Evolutionary conservation across 2,888 invertebrate species (phyloP).

Genomic region (Slavum lentiscoides): DNA sequence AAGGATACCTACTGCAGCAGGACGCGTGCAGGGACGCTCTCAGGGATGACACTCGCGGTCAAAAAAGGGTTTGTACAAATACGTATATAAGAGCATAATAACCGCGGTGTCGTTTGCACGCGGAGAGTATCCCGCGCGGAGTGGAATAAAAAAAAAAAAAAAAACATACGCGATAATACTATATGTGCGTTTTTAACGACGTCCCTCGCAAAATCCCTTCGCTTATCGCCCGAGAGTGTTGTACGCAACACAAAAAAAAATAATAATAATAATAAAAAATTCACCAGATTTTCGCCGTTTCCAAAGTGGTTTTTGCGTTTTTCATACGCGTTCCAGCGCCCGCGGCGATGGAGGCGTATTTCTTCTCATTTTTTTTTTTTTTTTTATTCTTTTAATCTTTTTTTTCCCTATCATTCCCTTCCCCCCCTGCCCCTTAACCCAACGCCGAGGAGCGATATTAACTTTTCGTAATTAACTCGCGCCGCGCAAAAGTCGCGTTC

Average conservation of each 20-base stretch:
- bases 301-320: conserved; percentile 26
- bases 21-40: neutral
- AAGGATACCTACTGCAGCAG: no score
- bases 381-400: no score
- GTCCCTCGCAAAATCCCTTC: conserved; percentile 24
- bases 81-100: conserved; percentile 22
- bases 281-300: conserved; percentile 10
- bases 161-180: conserved; percentile 27
- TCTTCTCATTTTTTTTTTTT: conserved; percentile 25
- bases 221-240: conserved; percentile 21
- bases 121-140: neutral
- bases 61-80: neutral
- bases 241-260: neutral
- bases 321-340: neutral
- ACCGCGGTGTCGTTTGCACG: conserved; percentile 33
- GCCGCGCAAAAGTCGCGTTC: neutral
- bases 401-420: no score
- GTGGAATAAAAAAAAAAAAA: conserved; percentile 2
- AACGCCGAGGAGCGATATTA: neutral
- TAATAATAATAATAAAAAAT: neutral
- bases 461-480: conserved; percentile 48
- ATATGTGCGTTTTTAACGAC: conserved; percentile 39
- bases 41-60: conserved; percentile 33
- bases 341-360: neutral
- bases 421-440: conserved; percentile 15